Percentiles rank a stretch among this genome's conserved stretches.
Evolutionary conservation across 2,797 vertebrate genomes (phyloP).

Genomic region (Mormyrus hasselquistii): DNA sequence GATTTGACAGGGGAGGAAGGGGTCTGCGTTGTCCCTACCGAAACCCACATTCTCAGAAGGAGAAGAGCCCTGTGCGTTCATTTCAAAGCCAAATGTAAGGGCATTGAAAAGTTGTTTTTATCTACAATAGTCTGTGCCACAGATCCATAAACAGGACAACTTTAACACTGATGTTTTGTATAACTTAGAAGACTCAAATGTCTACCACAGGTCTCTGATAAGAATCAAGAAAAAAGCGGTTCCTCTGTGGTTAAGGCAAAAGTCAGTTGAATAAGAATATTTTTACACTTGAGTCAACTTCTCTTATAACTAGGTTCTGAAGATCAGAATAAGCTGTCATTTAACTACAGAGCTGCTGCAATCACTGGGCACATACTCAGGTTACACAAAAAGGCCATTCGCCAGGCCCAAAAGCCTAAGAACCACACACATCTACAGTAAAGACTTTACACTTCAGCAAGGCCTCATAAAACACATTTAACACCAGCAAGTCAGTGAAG

Average conservation of each 20-base stretch:
- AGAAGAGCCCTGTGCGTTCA: not conserved
- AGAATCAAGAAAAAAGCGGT: not conserved
- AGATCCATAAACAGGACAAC: not conserved
- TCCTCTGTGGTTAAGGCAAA: not conserved
- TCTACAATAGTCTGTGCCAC: not conserved
- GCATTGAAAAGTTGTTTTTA: not conserved
- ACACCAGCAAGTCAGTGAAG: slow-evolving; percentile 2
- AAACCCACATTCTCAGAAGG: not conserved
- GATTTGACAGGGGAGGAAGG: not conserved
- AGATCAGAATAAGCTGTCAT: not conserved
- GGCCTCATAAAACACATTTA: not conserved
- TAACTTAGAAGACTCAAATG: not conserved
- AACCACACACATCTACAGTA: not conserved
- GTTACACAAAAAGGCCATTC: not conserved
- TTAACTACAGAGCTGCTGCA: not conserved
- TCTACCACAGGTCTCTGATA: not conserved
- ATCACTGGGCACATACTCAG: not conserved
- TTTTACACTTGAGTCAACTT: not conserved
- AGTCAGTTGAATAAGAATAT: not conserved
- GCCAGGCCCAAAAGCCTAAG: not conserved
- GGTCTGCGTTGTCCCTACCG: not conserved
- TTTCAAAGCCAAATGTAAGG: not conserved
- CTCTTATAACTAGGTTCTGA: not conserved
- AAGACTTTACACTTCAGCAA: not conserved
- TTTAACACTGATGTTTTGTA: not conserved